These are phyloP conservation scores for Chaetura pelagica DNA, from an alignment of 2,113 vertebrate genomes.

Conservation along the genomic window DNA sequence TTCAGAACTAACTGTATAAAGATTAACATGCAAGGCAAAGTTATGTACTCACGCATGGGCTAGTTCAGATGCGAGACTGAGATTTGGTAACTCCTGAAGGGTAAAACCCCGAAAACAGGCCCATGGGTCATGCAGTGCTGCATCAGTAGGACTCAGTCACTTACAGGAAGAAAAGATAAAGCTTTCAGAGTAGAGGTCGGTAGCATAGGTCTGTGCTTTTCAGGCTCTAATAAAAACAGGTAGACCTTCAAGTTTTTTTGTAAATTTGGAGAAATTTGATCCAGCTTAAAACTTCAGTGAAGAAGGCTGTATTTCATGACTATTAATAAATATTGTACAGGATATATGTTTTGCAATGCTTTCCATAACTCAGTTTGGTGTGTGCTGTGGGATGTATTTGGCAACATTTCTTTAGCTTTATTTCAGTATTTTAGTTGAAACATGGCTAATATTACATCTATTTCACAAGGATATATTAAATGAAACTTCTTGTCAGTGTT, in stretches of 20 bases:
- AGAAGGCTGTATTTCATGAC: background rate
- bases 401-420: background rate
- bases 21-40: background rate
- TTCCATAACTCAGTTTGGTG: background rate
- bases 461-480: background rate
- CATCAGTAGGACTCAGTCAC: rapidly evolving
- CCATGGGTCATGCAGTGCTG: too few relatives aligned
- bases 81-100: background rate
- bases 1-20: background rate
- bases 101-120: background rate
- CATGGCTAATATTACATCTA: background rate
- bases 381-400: background rate
- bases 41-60: background rate
- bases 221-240: background rate
- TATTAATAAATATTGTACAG: background rate
- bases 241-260: background rate
- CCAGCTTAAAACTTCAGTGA: background rate
- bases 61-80: background rate
- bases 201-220: background rate
- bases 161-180: background rate
- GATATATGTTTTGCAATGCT: background rate
- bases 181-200: background rate
- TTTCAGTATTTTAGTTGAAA: background rate
- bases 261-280: background rate
- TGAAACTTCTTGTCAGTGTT: background rate